phyloP scores from a whole-genome alignment of 2,113 vertebrate genomes.

The Pedionomus torquatus region DNA sequence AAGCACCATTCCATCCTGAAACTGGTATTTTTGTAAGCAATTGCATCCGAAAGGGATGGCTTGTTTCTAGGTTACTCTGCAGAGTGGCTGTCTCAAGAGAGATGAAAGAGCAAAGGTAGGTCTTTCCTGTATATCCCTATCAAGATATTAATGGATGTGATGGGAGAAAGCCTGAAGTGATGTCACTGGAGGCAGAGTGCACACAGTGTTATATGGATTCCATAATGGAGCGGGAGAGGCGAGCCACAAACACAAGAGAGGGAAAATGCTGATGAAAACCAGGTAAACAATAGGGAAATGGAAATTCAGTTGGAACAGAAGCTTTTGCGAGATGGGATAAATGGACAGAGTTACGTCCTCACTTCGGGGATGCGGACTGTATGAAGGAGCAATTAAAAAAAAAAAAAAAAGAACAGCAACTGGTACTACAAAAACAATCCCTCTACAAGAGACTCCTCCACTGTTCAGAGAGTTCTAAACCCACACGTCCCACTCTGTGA shows the following conservation, averaged over 20 bases:
- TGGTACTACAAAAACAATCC: neutral
- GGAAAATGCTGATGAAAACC: neutral
- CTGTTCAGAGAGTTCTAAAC: neutral
- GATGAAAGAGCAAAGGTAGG: constrained; percentile 47
- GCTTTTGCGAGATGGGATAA: neutral
- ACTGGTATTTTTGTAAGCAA: neutral
- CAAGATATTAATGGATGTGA: constrained; percentile 40
- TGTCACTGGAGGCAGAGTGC: constrained; percentile 26
- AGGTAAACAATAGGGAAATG: neutral
- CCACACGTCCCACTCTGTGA: rapidly evolving
- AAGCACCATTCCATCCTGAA: neutral
- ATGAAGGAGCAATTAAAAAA: neutral
- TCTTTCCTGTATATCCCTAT: neutral
- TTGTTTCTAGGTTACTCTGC: constrained; percentile 26
- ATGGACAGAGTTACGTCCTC: neutral
- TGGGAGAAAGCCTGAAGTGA: constrained; percentile 21
- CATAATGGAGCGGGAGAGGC: neutral
- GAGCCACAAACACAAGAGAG: neutral
- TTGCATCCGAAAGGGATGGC: neutral
- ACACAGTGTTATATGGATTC: neutral
- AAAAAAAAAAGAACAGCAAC: neutral
- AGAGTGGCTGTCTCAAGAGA: constrained; percentile 12
- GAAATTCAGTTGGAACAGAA: neutral
- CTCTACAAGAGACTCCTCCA: neutral
- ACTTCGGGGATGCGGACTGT: rapidly evolving